Evolutionary conservation across 2,888 invertebrate genomes (phyloP).

Genomic region (Caenorhabditis panamensis): DNA sequence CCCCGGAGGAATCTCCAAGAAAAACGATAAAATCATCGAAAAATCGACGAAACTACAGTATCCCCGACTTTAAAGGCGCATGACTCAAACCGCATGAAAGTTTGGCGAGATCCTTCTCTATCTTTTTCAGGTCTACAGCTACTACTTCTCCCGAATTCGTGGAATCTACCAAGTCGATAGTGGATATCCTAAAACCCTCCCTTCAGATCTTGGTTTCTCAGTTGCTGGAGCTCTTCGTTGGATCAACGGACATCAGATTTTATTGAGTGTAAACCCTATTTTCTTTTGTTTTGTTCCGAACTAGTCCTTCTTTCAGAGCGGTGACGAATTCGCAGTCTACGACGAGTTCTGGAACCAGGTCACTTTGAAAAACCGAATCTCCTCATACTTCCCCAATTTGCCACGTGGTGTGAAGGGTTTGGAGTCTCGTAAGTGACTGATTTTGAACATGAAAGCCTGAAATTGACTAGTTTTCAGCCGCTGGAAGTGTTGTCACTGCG

Average conservation of each 20-base stretch:
- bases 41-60: too few relatives aligned
- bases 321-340: conserved; percentile 76
- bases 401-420: conserved; percentile 74
- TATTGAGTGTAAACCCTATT: conserved; percentile 67
- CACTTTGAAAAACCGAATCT: conserved; percentile 71
- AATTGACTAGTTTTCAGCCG: conserved; percentile 27
- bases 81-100: too few relatives aligned
- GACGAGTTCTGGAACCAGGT: conserved; percentile 80
- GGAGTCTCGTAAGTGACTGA: conserved; percentile 61
- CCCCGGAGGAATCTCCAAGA: too few relatives aligned
- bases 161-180: conserved; percentile 70
- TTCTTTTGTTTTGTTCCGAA: neutral
- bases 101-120: too few relatives aligned
- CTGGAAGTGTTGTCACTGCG: conserved; percentile 56
- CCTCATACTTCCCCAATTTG: conserved; percentile 76
- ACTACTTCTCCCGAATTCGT: conserved; percentile 70
- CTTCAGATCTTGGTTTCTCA: conserved; percentile 70
- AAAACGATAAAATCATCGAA: too few relatives aligned
- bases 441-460: neutral
- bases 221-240: conserved; percentile 76
- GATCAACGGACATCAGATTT: conserved; percentile 78
- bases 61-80: too few relatives aligned
- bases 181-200: conserved; percentile 76
- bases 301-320: conserved; percentile 56
- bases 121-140: conserved; percentile 73